Conservation (phyloP, 1,140 invertebrate species). For the Hetaerina americana region DNA sequence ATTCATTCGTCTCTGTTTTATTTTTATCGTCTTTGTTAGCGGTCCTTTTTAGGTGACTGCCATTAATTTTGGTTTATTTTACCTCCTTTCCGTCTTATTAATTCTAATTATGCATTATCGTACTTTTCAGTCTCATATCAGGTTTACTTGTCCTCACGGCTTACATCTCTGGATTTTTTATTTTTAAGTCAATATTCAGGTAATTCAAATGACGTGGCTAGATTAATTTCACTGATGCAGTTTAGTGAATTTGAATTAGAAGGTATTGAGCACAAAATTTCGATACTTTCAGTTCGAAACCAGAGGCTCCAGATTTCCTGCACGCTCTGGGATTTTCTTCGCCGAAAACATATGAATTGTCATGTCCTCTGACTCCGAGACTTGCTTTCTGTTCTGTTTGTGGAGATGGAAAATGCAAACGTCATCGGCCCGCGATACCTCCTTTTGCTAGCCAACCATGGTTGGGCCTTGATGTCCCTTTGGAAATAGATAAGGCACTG, state of each 20-base stretch:
- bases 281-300: background rate
- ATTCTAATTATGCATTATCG: background rate
- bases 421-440: conserved; percentile 25
- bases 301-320: conserved; percentile 1
- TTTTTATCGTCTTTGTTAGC: background rate
- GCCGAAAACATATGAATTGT: background rate
- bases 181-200: conserved; percentile 4
- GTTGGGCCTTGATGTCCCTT: conserved; percentile 44
- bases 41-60: background rate
- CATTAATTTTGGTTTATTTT: background rate
- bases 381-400: conserved; percentile 25
- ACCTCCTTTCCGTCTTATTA: background rate
- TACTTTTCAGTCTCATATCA: background rate
- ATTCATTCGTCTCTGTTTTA: background rate
- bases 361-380: conserved; percentile 7
- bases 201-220: background rate
- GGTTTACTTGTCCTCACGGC: background rate
- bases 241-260: too few species aligned
- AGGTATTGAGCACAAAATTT: too few species aligned
- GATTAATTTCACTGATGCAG: background rate
- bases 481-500: conserved; percentile 49
- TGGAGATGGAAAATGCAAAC: conserved; percentile 27
- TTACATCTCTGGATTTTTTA: background rate
- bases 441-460: conserved; percentile 38
- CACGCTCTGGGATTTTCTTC: background rate